Base-by-base conservation (phyloP, 2,797 vertebrate species). In the Clarias platycephalus region DNA sequence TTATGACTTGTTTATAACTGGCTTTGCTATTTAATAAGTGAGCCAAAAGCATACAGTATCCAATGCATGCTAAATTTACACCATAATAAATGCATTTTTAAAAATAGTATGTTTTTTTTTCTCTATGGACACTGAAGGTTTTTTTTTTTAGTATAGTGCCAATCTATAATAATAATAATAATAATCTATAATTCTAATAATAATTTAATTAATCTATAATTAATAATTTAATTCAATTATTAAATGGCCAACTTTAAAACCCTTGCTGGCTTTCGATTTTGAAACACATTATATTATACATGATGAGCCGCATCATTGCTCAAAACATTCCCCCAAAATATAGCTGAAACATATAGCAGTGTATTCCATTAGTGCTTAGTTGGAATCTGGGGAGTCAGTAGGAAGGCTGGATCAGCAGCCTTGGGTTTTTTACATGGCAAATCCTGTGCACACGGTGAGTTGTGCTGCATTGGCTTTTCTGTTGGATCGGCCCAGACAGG, bases 1-100 rank as follows among this genome's bases (percentile, higher is more conserved):
- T 80, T 26, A 80, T 80, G 26, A 57, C 28, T 68, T 70, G 28
- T 70, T 81, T 81, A 58, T 81, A 68, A 81, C 49, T 37, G 22
- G 13, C 37, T 13, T 70, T 68, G 80, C 28, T 9, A 70, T 58
- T 64, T 57, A 70, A 37, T 57, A 28, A 57, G 12, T 63, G 26
- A 3, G 63, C 26, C 79, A 55, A 67, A 53, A 55, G 44, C 20
- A 58, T 8, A n/a, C n/a, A n/a, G n/a, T n/a, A n/a, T 70, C 44
- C 80, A 81, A 58, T 57, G n/a, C 62, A 66, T 2, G 20, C 16
- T 10, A 3, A 66, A 80, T 66, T 57, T 20, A 81, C 83, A 70
- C 70, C 66, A 80, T 53, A 82, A 72, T 28, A 22, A 86, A 82
- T 1, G 28, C 26, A 49, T 53, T 53, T 12, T 0, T 8, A 49